Evolutionary conservation across 2,797 vertebrate genomes (phyloP).

Genomic region (Gallirallus australis): DNA sequence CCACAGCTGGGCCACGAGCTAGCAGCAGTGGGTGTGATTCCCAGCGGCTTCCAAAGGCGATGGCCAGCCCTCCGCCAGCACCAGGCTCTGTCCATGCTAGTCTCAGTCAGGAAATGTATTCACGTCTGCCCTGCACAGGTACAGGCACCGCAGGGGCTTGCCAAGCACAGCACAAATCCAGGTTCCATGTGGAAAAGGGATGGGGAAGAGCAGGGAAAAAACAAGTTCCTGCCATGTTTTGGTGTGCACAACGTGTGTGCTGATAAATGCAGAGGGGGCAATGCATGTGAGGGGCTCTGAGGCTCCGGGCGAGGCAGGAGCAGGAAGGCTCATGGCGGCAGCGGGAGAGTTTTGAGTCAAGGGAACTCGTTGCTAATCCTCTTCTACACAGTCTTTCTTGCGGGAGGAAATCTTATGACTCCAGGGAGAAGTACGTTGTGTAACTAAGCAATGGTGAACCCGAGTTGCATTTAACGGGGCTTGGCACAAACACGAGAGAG

Average conservation of each 20-base stretch:
- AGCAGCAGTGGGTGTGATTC: accelerated
- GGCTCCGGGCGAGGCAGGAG: accelerated
- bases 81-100: not conserved
- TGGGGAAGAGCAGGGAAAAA: not conserved
- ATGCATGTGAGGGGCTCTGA: accelerated
- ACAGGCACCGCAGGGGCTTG: not conserved
- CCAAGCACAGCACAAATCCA: not conserved
- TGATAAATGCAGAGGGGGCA: accelerated
- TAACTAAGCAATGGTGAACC: conserved; percentile 53
- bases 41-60: not conserved
- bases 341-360: not conserved
- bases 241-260: not conserved
- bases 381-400: conserved; percentile 23
- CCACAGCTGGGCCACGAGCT: accelerated
- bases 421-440: conserved; percentile 40
- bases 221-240: not conserved
- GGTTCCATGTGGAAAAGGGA: not conserved
- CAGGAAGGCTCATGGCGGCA: not conserved
- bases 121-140: not conserved
- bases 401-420: conserved; percentile 30
- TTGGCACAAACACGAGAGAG: conserved; percentile 22
- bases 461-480: conserved; percentile 14
- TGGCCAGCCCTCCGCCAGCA: not conserved
- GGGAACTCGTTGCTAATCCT: conserved; percentile 11
- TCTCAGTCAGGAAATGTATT: not conserved